phyloP scores from a whole-genome alignment of 2,797 vertebrate genomes.

The Oophaga sylvatica region DNA sequence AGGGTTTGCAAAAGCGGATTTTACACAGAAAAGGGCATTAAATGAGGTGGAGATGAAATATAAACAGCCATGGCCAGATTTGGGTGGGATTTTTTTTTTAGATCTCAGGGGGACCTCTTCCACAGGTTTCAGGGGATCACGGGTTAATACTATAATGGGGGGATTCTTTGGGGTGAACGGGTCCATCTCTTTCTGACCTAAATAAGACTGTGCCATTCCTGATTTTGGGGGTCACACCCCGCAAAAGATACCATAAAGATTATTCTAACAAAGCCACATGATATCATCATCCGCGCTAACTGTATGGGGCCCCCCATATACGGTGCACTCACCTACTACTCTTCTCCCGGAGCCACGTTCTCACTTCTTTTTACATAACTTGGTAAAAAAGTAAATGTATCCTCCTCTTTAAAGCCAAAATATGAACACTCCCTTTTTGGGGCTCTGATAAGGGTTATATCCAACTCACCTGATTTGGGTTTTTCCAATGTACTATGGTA shows the following conservation, averaged over 20 bases:
- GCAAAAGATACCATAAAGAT: not conserved
- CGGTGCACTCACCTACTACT: slow-evolving; percentile 6
- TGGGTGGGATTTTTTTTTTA: too few relatives aligned
- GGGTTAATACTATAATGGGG: not conserved
- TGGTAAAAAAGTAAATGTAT: slow-evolving; percentile 4
- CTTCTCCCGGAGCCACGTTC: not conserved
- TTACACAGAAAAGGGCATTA: not conserved
- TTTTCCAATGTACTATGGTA: not conserved
- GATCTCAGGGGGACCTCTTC: not conserved
- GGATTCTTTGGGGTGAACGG: not conserved
- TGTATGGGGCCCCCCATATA: not conserved
- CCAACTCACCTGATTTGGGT: not conserved
- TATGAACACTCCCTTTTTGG: slow-evolving; percentile 13
- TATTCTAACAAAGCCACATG: too few relatives aligned
- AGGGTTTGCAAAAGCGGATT: not conserved
- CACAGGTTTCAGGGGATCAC: not conserved
- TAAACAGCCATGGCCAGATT: too few relatives aligned
- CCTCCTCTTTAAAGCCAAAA: not conserved
- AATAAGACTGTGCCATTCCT: too few relatives aligned
- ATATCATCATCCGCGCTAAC: not conserved
- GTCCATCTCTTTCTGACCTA: not conserved
- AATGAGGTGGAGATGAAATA: not conserved
- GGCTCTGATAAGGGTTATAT: slow-evolving; percentile 1
- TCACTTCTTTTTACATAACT: not conserved
- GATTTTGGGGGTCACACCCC: not conserved